phyloP scores from a whole-genome alignment of 92 coral and sea anemone genomes.

The Zoanthus sansibaricus region DNA sequence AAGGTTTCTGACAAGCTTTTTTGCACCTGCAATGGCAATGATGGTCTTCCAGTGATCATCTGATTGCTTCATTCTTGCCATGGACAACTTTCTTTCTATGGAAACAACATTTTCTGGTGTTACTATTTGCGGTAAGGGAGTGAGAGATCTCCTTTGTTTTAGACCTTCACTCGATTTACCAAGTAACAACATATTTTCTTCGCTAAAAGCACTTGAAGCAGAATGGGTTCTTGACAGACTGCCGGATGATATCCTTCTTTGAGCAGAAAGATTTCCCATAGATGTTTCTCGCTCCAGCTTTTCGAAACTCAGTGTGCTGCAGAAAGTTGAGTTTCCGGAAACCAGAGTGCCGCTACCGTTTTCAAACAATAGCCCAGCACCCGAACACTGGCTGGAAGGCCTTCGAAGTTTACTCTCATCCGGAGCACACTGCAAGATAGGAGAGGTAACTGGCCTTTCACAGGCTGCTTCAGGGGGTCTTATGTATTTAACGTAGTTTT shows the following conservation, averaged over 20 bases:
- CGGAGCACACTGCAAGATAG: background rate
- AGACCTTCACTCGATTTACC: background rate
- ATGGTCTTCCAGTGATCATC: background rate
- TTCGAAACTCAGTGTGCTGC: background rate
- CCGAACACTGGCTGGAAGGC: slow-evolving; percentile 1
- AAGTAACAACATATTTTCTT: background rate
- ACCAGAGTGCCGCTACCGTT: background rate
- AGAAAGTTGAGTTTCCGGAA: slow-evolving; percentile 20
- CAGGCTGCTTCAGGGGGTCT: slow-evolving; percentile 28
- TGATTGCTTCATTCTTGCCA: background rate
- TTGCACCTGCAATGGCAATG: slow-evolving; percentile 3
- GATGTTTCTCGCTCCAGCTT: slow-evolving; percentile 27
- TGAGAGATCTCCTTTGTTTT: background rate
- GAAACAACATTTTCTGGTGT: background rate
- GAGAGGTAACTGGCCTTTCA: slow-evolving; percentile 22
- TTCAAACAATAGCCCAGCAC: background rate
- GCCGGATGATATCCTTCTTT: background rate
- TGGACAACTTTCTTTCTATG: background rate
- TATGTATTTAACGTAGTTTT: slow-evolving; percentile 35
- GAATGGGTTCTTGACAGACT: slow-evolving; percentile 8
- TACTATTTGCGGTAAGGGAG: background rate
- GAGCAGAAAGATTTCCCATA: slow-evolving; percentile 13
- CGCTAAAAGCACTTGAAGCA: background rate
- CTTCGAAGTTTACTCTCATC: background rate
- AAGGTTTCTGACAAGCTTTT: slow-evolving; percentile 25